A percentile compares a stretch with the other conserved stretches of the same genome.
phyloP scores from a whole-genome alignment of 2,113 vertebrate species.

The Micronycteris hirsuta region DNA sequence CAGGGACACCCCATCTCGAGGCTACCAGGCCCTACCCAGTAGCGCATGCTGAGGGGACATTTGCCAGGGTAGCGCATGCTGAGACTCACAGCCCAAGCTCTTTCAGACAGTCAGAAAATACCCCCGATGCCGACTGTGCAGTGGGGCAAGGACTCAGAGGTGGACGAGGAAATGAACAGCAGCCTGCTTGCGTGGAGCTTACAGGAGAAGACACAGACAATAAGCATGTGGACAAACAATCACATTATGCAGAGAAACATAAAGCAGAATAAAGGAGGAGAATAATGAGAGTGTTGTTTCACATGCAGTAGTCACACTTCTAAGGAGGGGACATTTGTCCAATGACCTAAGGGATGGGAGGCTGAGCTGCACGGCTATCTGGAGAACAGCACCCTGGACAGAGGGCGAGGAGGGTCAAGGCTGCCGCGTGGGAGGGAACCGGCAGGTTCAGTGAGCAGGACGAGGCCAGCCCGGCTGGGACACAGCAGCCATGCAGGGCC shows the following conservation, averaged over 20 bases:
- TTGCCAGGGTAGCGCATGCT: too few relatives aligned
- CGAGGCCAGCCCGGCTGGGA: neutral
- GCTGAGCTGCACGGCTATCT: neutral
- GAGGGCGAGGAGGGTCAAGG: neutral
- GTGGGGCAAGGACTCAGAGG: neutral
- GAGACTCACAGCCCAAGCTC: neutral
- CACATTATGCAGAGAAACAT: neutral
- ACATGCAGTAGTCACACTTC: neutral
- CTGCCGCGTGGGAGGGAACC: neutral
- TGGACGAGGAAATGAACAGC: neutral
- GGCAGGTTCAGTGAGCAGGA: neutral
- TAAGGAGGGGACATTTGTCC: neutral
- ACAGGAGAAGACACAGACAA: neutral
- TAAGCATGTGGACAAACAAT: neutral
- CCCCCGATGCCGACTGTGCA: fast-evolving
- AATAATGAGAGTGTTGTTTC: neutral
- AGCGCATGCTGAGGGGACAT: neutral
- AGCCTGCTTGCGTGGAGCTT: neutral
- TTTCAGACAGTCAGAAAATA: neutral
- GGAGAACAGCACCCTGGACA: neutral
- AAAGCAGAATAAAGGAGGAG: neutral
- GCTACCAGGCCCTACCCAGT: neutral
- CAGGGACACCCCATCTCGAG: neutral
- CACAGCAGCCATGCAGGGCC: neutral
- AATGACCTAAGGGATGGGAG: neutral